phyloP scores from a whole-genome alignment of 1,140 invertebrate species.

The Euura lappo region DNA sequence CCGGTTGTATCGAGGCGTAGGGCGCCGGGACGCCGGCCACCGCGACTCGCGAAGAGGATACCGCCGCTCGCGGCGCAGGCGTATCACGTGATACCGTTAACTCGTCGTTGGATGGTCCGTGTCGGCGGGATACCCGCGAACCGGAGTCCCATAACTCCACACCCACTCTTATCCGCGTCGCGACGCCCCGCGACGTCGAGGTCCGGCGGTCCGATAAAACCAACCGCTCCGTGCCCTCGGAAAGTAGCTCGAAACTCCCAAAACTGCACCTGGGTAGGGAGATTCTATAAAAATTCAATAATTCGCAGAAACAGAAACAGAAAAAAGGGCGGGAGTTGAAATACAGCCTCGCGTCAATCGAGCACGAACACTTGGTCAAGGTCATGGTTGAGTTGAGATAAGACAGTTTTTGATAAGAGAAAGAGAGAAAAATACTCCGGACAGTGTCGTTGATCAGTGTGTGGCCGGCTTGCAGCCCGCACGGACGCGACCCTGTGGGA shows the following conservation, averaged over 20 bases:
- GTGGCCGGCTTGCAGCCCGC: constrained; percentile 32
- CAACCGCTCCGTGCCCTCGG: constrained; percentile 25
- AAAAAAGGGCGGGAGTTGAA: constrained; percentile 9
- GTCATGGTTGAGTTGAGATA: constrained; percentile 52
- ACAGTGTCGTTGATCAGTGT: constrained; percentile 25
- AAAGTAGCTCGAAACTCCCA: not conserved
- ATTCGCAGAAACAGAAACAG: not conserved
- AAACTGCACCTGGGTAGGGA: constrained; percentile 30
- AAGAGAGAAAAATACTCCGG: not conserved
- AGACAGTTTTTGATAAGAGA: constrained; percentile 36
- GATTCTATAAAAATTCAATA: constrained; percentile 28
- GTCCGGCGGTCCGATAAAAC: constrained; percentile 43
- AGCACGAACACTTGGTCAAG: constrained; percentile 31
- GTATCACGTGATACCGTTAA: constrained; percentile 49
- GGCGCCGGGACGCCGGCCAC: not conserved
- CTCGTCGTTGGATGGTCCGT: constrained; percentile 38
- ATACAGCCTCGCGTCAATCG: not conserved
- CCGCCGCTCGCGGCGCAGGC: constrained; percentile 42
- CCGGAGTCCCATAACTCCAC: constrained; percentile 19
- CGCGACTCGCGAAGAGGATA: constrained; percentile 56
- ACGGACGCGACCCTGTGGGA: constrained; percentile 23
- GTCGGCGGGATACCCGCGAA: constrained; percentile 19
- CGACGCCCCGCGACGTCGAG: constrained; percentile 38
- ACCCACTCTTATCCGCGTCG: constrained; percentile 29
- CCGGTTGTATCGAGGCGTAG: too few relatives aligned